Evolutionary conservation across 2,797 vertebrate genomes (phyloP).

Genomic region (Myripristis jacobus): DNA sequence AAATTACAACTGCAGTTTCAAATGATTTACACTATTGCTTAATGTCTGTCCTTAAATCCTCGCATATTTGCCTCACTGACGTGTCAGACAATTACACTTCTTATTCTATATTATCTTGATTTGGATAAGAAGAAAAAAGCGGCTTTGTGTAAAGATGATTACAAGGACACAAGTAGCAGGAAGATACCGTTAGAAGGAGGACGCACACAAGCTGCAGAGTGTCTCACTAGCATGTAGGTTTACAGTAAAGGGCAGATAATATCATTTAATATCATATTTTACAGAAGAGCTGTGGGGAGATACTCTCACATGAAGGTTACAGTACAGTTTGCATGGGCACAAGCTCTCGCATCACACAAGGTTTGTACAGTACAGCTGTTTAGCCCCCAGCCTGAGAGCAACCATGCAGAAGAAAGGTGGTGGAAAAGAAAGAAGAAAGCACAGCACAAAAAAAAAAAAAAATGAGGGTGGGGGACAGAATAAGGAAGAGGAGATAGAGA

Average conservation of each 20-base stretch:
- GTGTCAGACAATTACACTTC: slow-evolving; percentile 8
- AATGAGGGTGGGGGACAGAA: slow-evolving; percentile 13
- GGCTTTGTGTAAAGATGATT: not conserved
- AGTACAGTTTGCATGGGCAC: slow-evolving; percentile 30
- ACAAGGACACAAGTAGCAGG: slow-evolving; percentile 6
- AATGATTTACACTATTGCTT: slow-evolving; percentile 1
- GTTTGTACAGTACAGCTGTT: slow-evolving; percentile 55
- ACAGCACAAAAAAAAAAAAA: slow-evolving; percentile 23
- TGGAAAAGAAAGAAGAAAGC: slow-evolving; percentile 20
- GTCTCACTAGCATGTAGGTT: slow-evolving; percentile 16
- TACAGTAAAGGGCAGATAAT: slow-evolving; percentile 31
- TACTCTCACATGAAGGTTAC: slow-evolving; percentile 46
- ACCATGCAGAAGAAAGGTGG: slow-evolving; percentile 47
- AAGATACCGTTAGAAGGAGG: slow-evolving; percentile 19
- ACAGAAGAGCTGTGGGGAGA: slow-evolving; percentile 21
- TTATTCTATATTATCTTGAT: not conserved
- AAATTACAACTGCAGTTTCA: not conserved
- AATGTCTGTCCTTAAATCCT: not conserved
- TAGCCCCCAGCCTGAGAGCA: slow-evolving; percentile 40
- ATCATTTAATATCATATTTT: slow-evolving; percentile 32
- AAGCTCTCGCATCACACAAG: slow-evolving; percentile 27
- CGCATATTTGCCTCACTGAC: not conserved
- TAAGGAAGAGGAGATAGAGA: slow-evolving; percentile 21
- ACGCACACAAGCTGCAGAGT: slow-evolving; percentile 7
- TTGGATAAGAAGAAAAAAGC: slow-evolving; percentile 9